Conservation (phyloP, 1,140 invertebrate genomes). For the Bicyclus anynana region DNA sequence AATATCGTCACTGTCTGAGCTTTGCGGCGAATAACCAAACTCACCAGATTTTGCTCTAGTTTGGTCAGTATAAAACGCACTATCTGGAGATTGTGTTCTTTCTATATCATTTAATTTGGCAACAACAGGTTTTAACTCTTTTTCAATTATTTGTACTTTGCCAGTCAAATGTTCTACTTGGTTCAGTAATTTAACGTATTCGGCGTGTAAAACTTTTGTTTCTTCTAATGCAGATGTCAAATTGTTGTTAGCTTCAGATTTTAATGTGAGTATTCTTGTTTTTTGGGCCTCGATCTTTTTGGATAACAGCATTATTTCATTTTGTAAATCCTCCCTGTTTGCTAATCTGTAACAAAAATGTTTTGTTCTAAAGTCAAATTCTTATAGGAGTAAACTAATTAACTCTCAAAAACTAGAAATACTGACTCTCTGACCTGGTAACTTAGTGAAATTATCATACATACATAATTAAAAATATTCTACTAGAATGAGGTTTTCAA, state of each 20-base stretch:
- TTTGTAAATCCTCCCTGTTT: conserved; percentile 89
- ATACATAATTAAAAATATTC: too few species aligned
- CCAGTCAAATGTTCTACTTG: conserved; percentile 79
- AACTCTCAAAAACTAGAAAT: background rate
- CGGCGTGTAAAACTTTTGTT: conserved; percentile 80
- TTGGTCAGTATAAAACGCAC: conserved; percentile 64
- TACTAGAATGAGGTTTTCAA: too few species aligned
- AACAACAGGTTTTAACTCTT: conserved; percentile 78
- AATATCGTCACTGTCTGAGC: conserved; percentile 69
- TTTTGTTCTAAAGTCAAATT: background rate
- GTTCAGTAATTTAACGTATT: conserved; percentile 79
- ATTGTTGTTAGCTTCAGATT: conserved; percentile 81
- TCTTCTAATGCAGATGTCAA: conserved; percentile 80
- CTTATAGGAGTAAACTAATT: background rate
- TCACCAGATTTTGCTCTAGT: conserved; percentile 69
- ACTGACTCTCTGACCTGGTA: too few species aligned
- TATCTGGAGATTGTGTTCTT: conserved; percentile 65
- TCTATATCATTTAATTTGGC: conserved; percentile 68
- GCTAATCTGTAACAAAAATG: conserved; percentile 77
- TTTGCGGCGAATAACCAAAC: conserved; percentile 73
- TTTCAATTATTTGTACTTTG: conserved; percentile 79
- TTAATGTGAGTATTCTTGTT: conserved; percentile 81
- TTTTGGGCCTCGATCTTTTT: conserved; percentile 82
- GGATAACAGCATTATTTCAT: conserved; percentile 83
- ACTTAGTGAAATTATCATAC: too few species aligned